A percentile compares a stretch with the other conserved stretches of the same genome.
Evolutionary conservation across 1,140 invertebrate genomes (phyloP).

Genomic region (Bicyclus anynana): DNA sequence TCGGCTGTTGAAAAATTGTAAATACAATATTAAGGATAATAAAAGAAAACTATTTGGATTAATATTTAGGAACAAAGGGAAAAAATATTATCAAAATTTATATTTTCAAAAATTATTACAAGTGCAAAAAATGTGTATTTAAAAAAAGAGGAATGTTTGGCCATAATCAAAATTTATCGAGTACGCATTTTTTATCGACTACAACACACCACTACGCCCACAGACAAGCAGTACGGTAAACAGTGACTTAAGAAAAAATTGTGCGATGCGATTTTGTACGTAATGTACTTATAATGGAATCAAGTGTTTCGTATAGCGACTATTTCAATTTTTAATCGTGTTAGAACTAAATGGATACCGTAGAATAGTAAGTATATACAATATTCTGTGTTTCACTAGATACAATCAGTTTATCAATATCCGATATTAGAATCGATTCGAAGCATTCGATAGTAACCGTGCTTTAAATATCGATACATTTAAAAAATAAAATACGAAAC

Average conservation of each 20-base stretch:
- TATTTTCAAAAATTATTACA: conserved; percentile 78
- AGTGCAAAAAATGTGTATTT: conserved; percentile 73
- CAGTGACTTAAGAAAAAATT: conserved; percentile 53
- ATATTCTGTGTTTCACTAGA: conserved; percentile 32
- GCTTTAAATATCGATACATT: conserved; percentile 32
- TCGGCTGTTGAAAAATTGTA: conserved; percentile 76
- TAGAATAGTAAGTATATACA: conserved; percentile 27
- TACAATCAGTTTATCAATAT: conserved; percentile 28
- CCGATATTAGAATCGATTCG: conserved; percentile 26
- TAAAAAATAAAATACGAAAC: conserved; percentile 33
- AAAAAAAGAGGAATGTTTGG: conserved; percentile 71
- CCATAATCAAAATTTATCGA: conserved; percentile 69
- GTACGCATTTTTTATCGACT: conserved; percentile 71
- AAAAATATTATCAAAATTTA: conserved; percentile 77
- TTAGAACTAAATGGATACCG: conserved; percentile 33
- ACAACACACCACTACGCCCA: conserved; percentile 61
- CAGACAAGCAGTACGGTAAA: conserved; percentile 67
- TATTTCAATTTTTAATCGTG: conserved; percentile 30
- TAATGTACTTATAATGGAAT: conserved; percentile 64
- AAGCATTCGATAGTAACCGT: conserved; percentile 31
- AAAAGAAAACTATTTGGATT: conserved; percentile 77
- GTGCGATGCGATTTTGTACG: conserved; percentile 64
- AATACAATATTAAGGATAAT: conserved; percentile 76
- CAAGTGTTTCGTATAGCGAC: conserved; percentile 50
- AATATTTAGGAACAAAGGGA: conserved; percentile 74